phyloP scores from a whole-genome alignment of 2,113 vertebrate species.

The Chionis minor region DNA sequence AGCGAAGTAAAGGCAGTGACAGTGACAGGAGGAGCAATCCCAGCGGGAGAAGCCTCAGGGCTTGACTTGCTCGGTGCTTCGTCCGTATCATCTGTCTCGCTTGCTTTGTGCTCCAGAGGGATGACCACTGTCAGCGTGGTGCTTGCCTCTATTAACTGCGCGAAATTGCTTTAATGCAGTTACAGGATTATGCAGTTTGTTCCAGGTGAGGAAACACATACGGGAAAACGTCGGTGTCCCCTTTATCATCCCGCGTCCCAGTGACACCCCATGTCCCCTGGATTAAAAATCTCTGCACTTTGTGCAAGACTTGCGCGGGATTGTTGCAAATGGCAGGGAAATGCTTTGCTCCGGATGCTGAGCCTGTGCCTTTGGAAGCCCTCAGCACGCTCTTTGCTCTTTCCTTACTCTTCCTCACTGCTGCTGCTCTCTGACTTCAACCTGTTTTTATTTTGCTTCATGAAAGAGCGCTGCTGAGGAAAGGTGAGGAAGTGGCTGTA shows the following conservation, averaged over 20 bases:
- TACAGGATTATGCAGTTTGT: neutral
- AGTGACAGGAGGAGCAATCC: neutral
- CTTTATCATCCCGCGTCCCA: neutral
- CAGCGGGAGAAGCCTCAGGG: neutral
- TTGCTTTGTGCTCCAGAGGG: neutral
- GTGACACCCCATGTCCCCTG: rapidly evolving
- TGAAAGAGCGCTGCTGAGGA: neutral
- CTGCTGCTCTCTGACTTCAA: neutral
- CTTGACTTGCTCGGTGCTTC: neutral
- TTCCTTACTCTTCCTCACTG: neutral
- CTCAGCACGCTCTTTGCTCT: neutral
- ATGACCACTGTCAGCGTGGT: neutral
- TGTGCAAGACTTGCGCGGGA: neutral
- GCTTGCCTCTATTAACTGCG: neutral
- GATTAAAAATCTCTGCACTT: neutral
- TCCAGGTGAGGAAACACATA: neutral
- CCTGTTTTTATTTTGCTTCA: rapidly evolving
- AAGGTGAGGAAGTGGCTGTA: neutral
- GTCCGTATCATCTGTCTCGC: rapidly evolving
- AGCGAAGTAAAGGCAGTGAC: neutral
- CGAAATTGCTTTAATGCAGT: neutral
- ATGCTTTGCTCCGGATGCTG: neutral
- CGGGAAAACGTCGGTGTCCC: neutral
- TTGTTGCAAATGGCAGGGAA: neutral
- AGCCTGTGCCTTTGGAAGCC: neutral